A percentile compares a stretch with the other conserved stretches of the same genome.
These are phyloP conservation scores for Chaitophorus viminalis DNA, from an alignment of 2,888 invertebrate genomes.

Conservation along the genomic window DNA sequence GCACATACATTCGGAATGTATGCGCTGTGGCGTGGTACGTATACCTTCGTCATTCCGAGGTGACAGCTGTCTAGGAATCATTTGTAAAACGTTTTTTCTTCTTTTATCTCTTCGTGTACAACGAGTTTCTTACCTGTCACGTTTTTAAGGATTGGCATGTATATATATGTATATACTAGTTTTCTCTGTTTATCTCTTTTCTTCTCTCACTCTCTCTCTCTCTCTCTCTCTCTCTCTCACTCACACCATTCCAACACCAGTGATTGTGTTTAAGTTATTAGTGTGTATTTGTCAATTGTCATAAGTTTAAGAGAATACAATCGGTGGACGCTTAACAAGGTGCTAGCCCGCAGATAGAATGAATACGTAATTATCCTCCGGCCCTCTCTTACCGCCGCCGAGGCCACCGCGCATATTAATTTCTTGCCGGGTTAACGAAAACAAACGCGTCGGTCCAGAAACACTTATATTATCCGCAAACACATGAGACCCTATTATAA, in stretches of 20 bases:
- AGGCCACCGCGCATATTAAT: neutral
- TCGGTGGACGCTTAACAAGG: constrained; percentile 53
- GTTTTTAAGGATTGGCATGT: constrained; percentile 58
- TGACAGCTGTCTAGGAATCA: constrained; percentile 62
- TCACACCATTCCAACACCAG: constrained; percentile 10
- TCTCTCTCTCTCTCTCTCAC: neutral
- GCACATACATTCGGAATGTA: constrained; percentile 26
- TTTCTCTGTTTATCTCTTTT: neutral
- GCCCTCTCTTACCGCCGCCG: neutral
- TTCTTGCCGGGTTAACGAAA: neutral
- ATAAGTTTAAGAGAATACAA: constrained; percentile 38
- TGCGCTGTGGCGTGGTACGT: neutral
- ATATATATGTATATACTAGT: neutral
- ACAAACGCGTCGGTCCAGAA: constrained; percentile 19
- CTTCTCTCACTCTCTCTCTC: neutral
- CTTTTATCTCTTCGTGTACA: constrained; percentile 27
- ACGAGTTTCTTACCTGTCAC: constrained; percentile 60
- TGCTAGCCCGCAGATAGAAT: constrained; percentile 1
- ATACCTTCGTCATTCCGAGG: constrained; percentile 61
- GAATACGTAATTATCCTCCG: constrained; percentile 45
- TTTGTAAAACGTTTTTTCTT: constrained; percentile 58
- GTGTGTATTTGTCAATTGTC: constrained; percentile 60
- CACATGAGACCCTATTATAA: neutral
- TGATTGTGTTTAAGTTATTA: constrained; percentile 61
- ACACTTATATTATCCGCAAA: constrained; percentile 4